Conservation (phyloP, 2,113 vertebrate genomes). For the Myiozetetes cayanensis region DNA sequence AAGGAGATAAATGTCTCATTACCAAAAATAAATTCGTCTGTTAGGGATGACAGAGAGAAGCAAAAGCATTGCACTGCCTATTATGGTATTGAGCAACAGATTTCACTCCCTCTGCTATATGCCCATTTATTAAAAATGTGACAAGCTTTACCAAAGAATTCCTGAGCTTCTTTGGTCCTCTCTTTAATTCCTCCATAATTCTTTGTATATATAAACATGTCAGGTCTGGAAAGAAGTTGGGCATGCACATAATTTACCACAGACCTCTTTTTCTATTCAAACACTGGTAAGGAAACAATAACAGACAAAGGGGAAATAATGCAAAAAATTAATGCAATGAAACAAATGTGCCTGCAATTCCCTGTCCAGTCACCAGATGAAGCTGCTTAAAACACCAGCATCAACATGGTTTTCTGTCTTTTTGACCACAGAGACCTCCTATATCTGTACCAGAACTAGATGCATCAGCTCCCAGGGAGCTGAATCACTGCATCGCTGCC, state of each 20-base stretch:
- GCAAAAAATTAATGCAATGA: background rate
- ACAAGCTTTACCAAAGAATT: slow-evolving; percentile 52
- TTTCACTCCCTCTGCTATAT: slow-evolving; percentile 41
- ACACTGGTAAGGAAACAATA: background rate
- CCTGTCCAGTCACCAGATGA: background rate
- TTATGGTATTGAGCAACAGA: slow-evolving; percentile 63
- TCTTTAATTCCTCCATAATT: slow-evolving; percentile 40
- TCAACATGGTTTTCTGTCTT: background rate
- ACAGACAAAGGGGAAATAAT: slow-evolving; percentile 1
- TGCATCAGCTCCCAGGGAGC: background rate
- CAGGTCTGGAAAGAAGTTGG: background rate
- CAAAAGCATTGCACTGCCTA: slow-evolving; percentile 55
- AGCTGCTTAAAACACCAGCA: slow-evolving; percentile 13
- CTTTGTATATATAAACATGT: slow-evolving; percentile 48
- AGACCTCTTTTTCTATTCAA: background rate
- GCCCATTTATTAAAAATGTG: slow-evolving; percentile 49
- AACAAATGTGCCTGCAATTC: slow-evolving; percentile 9
- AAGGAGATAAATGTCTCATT: slow-evolving; percentile 62
- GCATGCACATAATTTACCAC: background rate
- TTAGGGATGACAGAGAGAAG: slow-evolving; percentile 33
- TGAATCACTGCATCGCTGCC: background rate
- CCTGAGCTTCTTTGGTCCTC: slow-evolving; percentile 32
- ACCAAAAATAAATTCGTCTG: slow-evolving; percentile 62
- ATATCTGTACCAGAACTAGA: background rate
- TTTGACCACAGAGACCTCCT: background rate